Base-by-base conservation (phyloP, 1,140 invertebrate genomes). In the Plectrocnemia conspersa region DNA sequence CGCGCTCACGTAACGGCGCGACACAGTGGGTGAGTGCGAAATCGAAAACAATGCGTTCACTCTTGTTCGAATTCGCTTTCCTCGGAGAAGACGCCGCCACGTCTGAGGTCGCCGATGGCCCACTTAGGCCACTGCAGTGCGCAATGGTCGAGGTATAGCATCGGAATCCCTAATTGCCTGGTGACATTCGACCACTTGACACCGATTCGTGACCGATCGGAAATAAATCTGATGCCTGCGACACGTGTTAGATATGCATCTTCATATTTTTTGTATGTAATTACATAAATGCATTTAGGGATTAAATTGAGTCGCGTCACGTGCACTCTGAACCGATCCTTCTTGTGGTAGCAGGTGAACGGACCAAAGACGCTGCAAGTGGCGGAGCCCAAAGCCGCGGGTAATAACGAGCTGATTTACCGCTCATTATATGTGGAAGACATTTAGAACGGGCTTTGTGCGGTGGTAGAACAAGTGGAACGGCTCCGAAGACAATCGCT, bases 41-140 rank as follows among this genome's bases (percentile, higher is more conserved):
- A 57, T 18, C 22, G 55, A 57, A 52, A 52, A 57, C 55, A 57
- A 57, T 57, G 38, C 11, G 25, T 50, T 57, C 55, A 45, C 48
- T 52, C 47, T 45, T 50, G 44, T 52, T 50, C 47, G 27, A n/a
- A 44, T 36, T 40, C 35, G 13, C 29, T 15, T 25, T 53, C 36
- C 24, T 10, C 45, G 16, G 24, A 27, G 9, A 3, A 13, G 47
- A 16, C 41, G 27, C 23, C 29, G 23, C 32, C 46, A 42, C 27
- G 33, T 25, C 48, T 23, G 16, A 24, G 19, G 22, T 21, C 46
- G 5, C 10, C 23, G 45, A 49, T 52, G 55, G 55, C 55, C 55
- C 48, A 57, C 47, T 52, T 57, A 57, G 47, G 55, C 52, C 47
- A 45, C 46, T 57, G 55, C n/a, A n/a, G n/a, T n/a, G 55, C 55